Conservation (phyloP, 2,113 vertebrate species). For the Elephantulus edwardii region DNA sequence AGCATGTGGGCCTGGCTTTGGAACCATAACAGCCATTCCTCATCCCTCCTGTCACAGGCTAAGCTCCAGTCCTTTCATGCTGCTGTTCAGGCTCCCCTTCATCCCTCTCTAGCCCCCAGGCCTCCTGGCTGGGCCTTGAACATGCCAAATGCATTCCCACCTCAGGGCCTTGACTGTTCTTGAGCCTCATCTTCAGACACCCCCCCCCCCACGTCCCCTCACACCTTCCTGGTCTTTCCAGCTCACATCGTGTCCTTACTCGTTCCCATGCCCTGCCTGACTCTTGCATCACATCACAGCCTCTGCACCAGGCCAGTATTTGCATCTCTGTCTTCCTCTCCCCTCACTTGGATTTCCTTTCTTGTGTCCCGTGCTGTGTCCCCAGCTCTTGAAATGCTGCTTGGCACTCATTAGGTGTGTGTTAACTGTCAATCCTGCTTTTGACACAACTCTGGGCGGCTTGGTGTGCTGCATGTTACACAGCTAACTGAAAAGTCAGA, state of each 20-base stretch:
- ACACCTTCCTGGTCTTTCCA: background rate
- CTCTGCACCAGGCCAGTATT: background rate
- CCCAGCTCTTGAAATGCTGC: background rate
- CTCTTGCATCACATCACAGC: background rate
- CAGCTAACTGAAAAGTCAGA: no score
- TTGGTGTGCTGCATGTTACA: no score
- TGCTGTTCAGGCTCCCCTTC: background rate
- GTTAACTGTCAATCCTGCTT: background rate
- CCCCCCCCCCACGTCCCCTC: background rate
- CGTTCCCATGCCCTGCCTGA: background rate
- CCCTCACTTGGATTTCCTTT: background rate
- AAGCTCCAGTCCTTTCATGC: background rate
- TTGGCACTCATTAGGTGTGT: background rate
- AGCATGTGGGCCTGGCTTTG: background rate
- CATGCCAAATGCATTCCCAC: background rate
- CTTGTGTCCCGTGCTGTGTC: background rate
- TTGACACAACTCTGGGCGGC: no score
- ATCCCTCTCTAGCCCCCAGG: no score
- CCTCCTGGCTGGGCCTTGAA: background rate
- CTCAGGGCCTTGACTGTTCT: background rate
- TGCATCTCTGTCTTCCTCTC: background rate
- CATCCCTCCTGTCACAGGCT: background rate
- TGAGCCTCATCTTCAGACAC: background rate
- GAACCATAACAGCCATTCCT: background rate
- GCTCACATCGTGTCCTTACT: background rate